Evolutionary conservation across 1,140 invertebrate genomes (phyloP).

Genomic region (Drosophila quadrilineata): DNA sequence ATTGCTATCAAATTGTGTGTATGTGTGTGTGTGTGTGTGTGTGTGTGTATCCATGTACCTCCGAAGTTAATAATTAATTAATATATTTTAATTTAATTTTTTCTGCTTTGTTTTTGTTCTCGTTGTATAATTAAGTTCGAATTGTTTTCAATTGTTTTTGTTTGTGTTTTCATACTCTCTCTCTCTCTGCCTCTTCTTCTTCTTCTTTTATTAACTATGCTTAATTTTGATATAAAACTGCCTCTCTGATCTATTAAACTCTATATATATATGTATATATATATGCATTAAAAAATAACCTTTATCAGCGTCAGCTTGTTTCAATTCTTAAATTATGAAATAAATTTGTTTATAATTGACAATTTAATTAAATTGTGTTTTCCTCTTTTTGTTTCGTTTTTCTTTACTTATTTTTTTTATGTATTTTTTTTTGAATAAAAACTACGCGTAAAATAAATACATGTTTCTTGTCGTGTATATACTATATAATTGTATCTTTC

Average conservation of each 20-base stretch:
- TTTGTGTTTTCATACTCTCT: constrained; percentile 53
- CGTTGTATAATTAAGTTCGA: constrained; percentile 81
- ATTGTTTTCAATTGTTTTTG: constrained; percentile 77
- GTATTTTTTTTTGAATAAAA: constrained; percentile 60
- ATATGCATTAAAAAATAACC: constrained; percentile 75
- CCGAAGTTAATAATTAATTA: constrained; percentile 46
- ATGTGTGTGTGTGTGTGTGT: constrained; percentile 30
- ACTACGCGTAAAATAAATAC: constrained; percentile 72
- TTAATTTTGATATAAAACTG: constrained; percentile 79
- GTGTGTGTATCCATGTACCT: constrained; percentile 45
- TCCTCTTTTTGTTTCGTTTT: constrained; percentile 32
- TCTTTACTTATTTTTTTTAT: constrained; percentile 18
- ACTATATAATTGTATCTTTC: constrained; percentile 72
- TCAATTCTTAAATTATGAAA: constrained; percentile 77
- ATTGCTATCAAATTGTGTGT: constrained; percentile 61
- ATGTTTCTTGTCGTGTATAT: constrained; percentile 64
- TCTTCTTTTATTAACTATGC: constrained; percentile 63
- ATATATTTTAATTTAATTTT: constrained; percentile 30
- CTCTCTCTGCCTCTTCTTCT: constrained; percentile 34
- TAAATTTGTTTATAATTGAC: constrained; percentile 66
- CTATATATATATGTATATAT: constrained; percentile 60
- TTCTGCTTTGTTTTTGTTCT: constrained; percentile 53
- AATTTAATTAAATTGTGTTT: constrained; percentile 77
- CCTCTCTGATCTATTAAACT: constrained; percentile 55
- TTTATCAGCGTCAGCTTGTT: constrained; percentile 63